Conservation (phyloP, 2,113 vertebrate genomes). For the Condylura cristata region DNA sequence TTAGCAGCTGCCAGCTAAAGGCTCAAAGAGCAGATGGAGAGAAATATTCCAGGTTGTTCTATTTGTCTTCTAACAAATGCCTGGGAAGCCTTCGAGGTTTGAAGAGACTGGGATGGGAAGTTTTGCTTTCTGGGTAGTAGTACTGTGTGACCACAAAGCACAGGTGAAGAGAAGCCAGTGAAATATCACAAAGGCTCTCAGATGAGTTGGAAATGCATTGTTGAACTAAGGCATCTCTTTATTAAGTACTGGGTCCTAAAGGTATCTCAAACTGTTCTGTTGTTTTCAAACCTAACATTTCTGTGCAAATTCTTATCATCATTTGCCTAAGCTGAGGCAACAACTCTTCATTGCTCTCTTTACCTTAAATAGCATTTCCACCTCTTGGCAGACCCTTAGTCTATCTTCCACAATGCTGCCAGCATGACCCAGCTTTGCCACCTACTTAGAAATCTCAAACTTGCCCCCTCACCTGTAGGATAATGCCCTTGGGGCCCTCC, state of each 20-base stretch:
- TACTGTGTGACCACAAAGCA: background rate
- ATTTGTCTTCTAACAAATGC: constrained; percentile 1
- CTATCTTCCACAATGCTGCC: background rate
- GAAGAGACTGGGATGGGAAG: background rate
- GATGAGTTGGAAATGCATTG: background rate
- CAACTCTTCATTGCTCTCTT: background rate
- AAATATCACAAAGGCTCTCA: background rate
- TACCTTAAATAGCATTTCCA: background rate
- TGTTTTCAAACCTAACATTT: background rate
- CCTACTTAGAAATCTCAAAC: background rate
- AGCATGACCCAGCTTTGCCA: too few species aligned
- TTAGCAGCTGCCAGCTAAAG: constrained; percentile 45
- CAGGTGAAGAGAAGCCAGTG: background rate
- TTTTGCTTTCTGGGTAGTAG: background rate
- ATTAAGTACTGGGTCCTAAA: background rate
- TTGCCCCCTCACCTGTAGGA: background rate
- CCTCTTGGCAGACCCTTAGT: background rate
- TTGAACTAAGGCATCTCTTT: background rate
- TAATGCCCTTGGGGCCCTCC: too few species aligned
- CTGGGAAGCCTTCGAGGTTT: constrained; percentile 22
- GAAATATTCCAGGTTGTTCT: constrained; percentile 26
- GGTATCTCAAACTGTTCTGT: background rate
- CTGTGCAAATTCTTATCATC: background rate
- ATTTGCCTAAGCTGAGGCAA: background rate
- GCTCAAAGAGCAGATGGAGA: constrained; percentile 49